Conservation (phyloP, 2,888 invertebrate genomes). For the Drosophila anomalata region DNA sequence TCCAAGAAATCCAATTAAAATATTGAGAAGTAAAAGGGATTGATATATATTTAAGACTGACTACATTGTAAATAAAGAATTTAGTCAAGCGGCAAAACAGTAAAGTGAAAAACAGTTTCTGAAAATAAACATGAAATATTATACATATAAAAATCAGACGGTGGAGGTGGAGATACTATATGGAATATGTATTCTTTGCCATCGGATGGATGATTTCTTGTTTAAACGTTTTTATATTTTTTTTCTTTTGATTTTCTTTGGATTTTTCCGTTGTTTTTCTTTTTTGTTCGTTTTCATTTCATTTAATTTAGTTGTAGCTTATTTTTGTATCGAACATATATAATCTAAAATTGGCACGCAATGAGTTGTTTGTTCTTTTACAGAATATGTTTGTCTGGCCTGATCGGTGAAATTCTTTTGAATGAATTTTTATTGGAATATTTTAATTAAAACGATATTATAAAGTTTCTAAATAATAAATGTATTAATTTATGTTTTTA, state of each 20-base stretch:
- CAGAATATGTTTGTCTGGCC: conserved; percentile 61
- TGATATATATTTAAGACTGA: neutral
- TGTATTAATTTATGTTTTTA: too few relatives aligned
- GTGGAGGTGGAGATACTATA: conserved; percentile 3
- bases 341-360: conserved; percentile 64
- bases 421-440: conserved; percentile 22
- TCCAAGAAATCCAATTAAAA: neutral
- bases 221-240: conserved; percentile 47
- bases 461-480: neutral
- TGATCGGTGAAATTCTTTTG: conserved; percentile 16
- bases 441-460: neutral
- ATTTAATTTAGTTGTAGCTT: conserved; percentile 57
- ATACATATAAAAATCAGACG: conserved; percentile 28
- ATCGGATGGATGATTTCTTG: conserved; percentile 53
- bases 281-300: conserved; percentile 49
- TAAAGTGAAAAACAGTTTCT: conserved; percentile 16
- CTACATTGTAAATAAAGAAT: neutral
- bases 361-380: conserved; percentile 63
- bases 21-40: neutral
- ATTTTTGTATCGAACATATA: conserved; percentile 67
- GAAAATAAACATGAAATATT: conserved; percentile 41
- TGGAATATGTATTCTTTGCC: conserved; percentile 17
- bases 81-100: conserved; percentile 11
- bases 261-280: conserved; percentile 42
- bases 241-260: conserved; percentile 10